Base-by-base conservation (phyloP, 2,113 vertebrate species). In the Henicopernis longicauda region DNA sequence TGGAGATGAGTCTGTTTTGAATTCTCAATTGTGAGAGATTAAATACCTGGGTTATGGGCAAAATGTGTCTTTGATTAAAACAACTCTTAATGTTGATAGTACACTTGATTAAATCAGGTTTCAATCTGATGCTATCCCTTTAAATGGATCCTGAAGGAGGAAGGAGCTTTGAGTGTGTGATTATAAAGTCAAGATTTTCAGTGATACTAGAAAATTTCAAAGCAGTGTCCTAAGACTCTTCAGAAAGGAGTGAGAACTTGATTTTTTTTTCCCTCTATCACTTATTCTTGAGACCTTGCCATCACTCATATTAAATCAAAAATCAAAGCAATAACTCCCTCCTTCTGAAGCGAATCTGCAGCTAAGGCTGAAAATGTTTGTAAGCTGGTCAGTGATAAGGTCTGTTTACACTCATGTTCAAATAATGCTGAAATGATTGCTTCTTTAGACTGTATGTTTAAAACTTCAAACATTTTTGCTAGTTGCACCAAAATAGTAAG, bases 31-130 rank as follows among this genome's bases (percentile, higher is more conserved):
- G 74, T 25, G n/a, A 66, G 59, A 81, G 67, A 47, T 78, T 11
- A 93, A 83, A 76, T 66, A 62, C 79, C 77, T 87, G 69, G 9
- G 18, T 80, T 92, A 74, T 23, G 74, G 50, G 45, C 32, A 94
- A 82, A 94, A 59, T 21, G 6, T 44, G 18, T 55, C 82, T 93
- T 85, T 83, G 85, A 93, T 92, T 93, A 86, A 95, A 93, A 73
- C 58, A 83, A 42, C 88, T 89, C 82, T 83, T 72, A 82, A 25
- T 71, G 65, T 84, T 93, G 52, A 86, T 92, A 70, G 52, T 71
- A 57, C 59, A 62, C 76, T 86, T 81, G 49, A 86, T 89, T 86
- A 89, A 95, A 81, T 81, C 27, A 76, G 31, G 44, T 76, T 90
- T 88, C 54, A 65, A 12, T 61, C 27, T 45, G 49, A 65, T 82